Conservation (phyloP, 2,113 vertebrate genomes). For the Calyptommatus sinebrachiatus region DNA sequence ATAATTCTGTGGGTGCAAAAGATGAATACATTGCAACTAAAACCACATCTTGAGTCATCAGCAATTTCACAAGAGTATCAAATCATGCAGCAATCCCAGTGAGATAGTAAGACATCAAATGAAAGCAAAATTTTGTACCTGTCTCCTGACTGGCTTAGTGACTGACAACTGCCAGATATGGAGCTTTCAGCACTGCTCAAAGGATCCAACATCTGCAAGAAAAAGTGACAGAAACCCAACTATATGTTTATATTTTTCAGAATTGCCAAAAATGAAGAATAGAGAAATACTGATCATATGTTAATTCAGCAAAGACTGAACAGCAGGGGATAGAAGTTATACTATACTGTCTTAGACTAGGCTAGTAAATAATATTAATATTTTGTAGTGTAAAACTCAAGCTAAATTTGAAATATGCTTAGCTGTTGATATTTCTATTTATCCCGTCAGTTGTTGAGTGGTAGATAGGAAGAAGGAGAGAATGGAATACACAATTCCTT, state of each 20-base stretch:
- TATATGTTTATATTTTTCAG: background rate
- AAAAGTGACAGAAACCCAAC: slow-evolving; percentile 26
- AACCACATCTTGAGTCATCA: background rate
- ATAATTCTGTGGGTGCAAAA: background rate
- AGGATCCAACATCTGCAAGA: slow-evolving; percentile 86
- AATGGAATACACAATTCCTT: background rate
- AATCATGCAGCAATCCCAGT: background rate
- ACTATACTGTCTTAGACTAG: background rate
- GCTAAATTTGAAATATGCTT: too few relatives aligned
- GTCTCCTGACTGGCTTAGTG: slow-evolving; percentile 91
- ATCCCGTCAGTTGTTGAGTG: background rate
- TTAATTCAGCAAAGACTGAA: background rate
- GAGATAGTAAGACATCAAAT: background rate
- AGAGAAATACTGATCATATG: background rate
- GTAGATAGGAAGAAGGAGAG: background rate
- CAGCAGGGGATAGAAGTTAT: background rate
- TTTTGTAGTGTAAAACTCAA: too few relatives aligned
- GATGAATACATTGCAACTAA: background rate
- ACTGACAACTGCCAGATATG: slow-evolving; percentile 92
- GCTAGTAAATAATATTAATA: background rate
- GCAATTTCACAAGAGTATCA: background rate
- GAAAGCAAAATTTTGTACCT: slow-evolving; percentile 72
- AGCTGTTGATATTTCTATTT: background rate
- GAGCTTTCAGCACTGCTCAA: slow-evolving; percentile 95
- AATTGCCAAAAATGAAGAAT: background rate